phyloP scores from a whole-genome alignment of 2,888 invertebrate genomes.

The Podabrus alpinus region DNA sequence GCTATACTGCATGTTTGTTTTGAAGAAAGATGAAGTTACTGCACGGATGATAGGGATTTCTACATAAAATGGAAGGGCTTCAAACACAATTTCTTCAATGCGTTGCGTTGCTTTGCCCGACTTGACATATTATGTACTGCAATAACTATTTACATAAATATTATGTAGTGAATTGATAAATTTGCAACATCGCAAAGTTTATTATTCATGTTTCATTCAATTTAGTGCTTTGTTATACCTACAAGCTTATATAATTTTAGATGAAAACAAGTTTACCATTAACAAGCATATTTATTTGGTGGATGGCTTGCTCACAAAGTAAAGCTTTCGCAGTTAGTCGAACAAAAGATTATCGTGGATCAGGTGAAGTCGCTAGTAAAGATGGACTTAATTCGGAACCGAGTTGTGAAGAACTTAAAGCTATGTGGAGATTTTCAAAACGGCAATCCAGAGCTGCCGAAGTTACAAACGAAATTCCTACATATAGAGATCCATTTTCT shows the following conservation, averaged over 20 bases:
- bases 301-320: slow-evolving; percentile 42
- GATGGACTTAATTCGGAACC: slow-evolving; percentile 68
- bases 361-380: slow-evolving; percentile 47
- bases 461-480: slow-evolving; percentile 84
- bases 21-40: not conserved
- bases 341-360: slow-evolving; percentile 44
- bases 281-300: slow-evolving; percentile 43
- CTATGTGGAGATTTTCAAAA: slow-evolving; percentile 92
- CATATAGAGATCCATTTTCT: slow-evolving; percentile 79
- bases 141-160: too few relatives aligned
- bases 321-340: slow-evolving; percentile 46
- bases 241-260: slow-evolving; percentile 40
- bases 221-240: not conserved
- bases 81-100: not conserved
- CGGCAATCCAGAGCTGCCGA: slow-evolving; percentile 85
- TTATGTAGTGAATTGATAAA: too few relatives aligned
- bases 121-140: not conserved
- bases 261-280: slow-evolving; percentile 45
- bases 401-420: slow-evolving; percentile 82
- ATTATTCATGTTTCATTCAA: not conserved
- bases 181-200: not conserved
- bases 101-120: too few relatives aligned
- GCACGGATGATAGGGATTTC: not conserved
- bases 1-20: not conserved
- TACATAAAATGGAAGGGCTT: not conserved